These are phyloP conservation scores for Augochlora pura DNA, from an alignment of 1,140 invertebrate genomes.

Conservation along the genomic window DNA sequence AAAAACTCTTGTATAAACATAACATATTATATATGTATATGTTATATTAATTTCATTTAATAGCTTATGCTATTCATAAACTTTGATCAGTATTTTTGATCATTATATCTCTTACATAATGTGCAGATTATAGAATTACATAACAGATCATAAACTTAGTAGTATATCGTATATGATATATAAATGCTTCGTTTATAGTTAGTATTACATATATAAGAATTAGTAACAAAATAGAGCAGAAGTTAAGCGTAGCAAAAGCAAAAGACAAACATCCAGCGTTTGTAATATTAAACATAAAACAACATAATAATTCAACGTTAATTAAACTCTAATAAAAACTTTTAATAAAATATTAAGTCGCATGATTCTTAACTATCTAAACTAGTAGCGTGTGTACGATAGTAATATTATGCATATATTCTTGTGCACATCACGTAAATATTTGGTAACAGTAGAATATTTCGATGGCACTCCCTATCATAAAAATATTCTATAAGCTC, in stretches of 20 bases:
- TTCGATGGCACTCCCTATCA: neutral
- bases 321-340: neutral
- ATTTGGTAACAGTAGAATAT: neutral
- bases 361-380: neutral
- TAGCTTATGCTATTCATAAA: slow-evolving; percentile 14
- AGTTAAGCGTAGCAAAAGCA: slow-evolving; percentile 1
- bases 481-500: neutral
- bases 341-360: neutral
- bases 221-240: neutral
- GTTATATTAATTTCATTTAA: slow-evolving; percentile 45
- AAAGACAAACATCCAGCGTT: slow-evolving; percentile 4
- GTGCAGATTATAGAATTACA: neutral
- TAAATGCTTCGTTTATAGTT: slow-evolving; percentile 39
- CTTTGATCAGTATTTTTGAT: neutral
- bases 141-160: neutral
- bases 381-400: neutral
- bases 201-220: slow-evolving; percentile 3
- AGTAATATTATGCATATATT: neutral
- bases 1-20: slow-evolving; percentile 67
- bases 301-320: neutral
- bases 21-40: slow-evolving; percentile 38
- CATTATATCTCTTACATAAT: slow-evolving; percentile 22
- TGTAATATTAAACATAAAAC: neutral
- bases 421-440: neutral
- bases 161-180: slow-evolving; percentile 3